Conservation (phyloP, 2,888 invertebrate species). For the Drosophila mulleri region DNA sequence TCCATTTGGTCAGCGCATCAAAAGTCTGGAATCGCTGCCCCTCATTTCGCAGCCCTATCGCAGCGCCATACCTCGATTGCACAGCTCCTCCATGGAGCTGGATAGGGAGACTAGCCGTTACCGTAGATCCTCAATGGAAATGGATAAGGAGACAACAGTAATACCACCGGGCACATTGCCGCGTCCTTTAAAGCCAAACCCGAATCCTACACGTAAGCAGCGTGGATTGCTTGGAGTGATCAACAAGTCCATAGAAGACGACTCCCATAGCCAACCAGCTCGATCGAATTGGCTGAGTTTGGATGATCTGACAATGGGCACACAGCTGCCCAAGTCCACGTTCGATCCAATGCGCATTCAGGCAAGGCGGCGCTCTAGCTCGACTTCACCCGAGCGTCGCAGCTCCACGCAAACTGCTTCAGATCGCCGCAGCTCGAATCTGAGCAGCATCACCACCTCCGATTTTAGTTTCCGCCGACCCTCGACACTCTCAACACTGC, state of each 20-base stretch:
- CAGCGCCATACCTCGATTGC: conserved; percentile 79
- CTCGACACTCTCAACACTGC: conserved; percentile 69
- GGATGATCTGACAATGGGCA: conserved; percentile 75
- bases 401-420: conserved; percentile 84
- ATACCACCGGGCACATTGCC: conserved; percentile 78
- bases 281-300: conserved; percentile 83
- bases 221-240: conserved; percentile 82
- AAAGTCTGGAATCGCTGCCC: conserved; percentile 82
- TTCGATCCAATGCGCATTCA: conserved; percentile 58
- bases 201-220: conserved; percentile 84
- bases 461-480: conserved; percentile 83
- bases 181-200: conserved; percentile 76
- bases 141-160: conserved; percentile 66
- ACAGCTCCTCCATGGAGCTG: conserved; percentile 79
- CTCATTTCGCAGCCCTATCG: conserved; percentile 79
- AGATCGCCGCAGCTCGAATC: conserved; percentile 83
- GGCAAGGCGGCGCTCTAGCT: conserved; percentile 79
- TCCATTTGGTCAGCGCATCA: conserved; percentile 64
- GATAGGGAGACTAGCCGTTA: conserved; percentile 72
- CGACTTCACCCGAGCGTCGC: conserved; percentile 83
- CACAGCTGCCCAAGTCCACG: conserved; percentile 47
- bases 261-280: conserved; percentile 70
- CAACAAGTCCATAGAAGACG: conserved; percentile 67
- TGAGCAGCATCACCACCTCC: conserved; percentile 84
- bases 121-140: conserved; percentile 76